phyloP scores from a whole-genome alignment of 2,797 vertebrate species.

The Squalus acanthias region DNA sequence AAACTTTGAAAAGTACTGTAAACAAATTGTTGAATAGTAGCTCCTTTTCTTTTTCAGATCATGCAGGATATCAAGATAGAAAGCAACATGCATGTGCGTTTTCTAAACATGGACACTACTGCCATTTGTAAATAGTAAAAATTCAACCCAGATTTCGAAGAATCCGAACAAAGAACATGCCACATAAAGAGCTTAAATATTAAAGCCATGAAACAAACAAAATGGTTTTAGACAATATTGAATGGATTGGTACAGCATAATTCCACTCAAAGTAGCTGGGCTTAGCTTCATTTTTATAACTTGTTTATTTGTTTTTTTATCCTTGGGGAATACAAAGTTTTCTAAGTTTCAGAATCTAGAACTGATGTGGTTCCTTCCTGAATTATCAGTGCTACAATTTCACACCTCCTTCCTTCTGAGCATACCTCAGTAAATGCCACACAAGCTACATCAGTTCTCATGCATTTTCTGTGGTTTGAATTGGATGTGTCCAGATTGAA shows the following conservation, averaged over 20 bases:
- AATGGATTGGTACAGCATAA: not conserved
- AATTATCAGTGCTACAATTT: not conserved
- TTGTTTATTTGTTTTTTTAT: not conserved
- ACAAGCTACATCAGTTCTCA: not conserved
- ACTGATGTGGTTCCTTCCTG: not conserved
- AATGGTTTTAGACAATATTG: not conserved
- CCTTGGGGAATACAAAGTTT: not conserved
- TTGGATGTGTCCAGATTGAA: not conserved
- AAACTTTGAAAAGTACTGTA: not conserved
- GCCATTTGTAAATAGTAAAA: conserved; percentile 64
- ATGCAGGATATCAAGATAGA: conserved; percentile 83
- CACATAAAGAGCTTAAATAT: not conserved
- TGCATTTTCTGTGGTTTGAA: not conserved
- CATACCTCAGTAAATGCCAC: not conserved
- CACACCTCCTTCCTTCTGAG: not conserved
- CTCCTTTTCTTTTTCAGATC: conserved; percentile 62
- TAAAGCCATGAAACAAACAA: not conserved
- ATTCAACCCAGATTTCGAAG: not conserved
- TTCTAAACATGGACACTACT: conserved; percentile 74
- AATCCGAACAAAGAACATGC: not conserved
- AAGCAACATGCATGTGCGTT: conserved; percentile 87
- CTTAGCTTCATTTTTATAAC: not conserved
- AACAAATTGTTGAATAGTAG: not conserved
- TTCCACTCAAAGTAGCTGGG: not conserved
- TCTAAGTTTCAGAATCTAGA: not conserved